phyloP scores from a whole-genome alignment of 2,888 invertebrate genomes.

The Plagodis pulveraria region DNA sequence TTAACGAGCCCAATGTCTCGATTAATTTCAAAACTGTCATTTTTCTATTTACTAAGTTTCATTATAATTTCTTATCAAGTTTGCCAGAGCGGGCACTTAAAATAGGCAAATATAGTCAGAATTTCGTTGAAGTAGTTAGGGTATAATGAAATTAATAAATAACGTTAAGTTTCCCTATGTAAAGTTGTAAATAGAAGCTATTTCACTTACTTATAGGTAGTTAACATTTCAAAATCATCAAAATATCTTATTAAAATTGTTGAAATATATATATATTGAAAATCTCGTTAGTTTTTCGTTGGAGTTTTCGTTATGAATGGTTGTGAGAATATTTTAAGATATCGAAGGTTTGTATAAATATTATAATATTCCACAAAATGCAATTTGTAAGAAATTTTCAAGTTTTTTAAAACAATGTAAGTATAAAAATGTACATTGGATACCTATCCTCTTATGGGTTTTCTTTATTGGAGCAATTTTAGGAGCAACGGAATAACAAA shows the following conservation, averaged over 20 bases:
- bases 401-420: slow-evolving; percentile 31
- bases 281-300: slow-evolving; percentile 28
- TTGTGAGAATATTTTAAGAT: slow-evolving; percentile 43
- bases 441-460: slow-evolving; percentile 14
- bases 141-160: slow-evolving; percentile 46
- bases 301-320: slow-evolving; percentile 42
- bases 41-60: too few species aligned
- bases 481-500: background rate
- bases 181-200: slow-evolving; percentile 52
- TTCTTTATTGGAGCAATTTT: slow-evolving; percentile 22
- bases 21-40: too few species aligned
- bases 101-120: slow-evolving; percentile 29
- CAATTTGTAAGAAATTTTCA: slow-evolving; percentile 32
- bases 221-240: slow-evolving; percentile 45
- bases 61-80: too few species aligned
- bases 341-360: slow-evolving; percentile 37
- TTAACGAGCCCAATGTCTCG: too few species aligned
- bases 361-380: slow-evolving; percentile 26
- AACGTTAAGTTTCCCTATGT: slow-evolving; percentile 48
- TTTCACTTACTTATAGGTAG: slow-evolving; percentile 39
- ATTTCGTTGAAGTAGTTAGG: slow-evolving; percentile 51
- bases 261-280: slow-evolving; percentile 44
- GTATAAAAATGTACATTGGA: slow-evolving; percentile 22
- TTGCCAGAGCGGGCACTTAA: slow-evolving; percentile 28
- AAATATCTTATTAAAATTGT: slow-evolving; percentile 47